Evolutionary conservation across 2,797 vertebrate species (phyloP), one percentile per base, ranked within the genome.

Genomic region (Chromis chromis): DNA sequence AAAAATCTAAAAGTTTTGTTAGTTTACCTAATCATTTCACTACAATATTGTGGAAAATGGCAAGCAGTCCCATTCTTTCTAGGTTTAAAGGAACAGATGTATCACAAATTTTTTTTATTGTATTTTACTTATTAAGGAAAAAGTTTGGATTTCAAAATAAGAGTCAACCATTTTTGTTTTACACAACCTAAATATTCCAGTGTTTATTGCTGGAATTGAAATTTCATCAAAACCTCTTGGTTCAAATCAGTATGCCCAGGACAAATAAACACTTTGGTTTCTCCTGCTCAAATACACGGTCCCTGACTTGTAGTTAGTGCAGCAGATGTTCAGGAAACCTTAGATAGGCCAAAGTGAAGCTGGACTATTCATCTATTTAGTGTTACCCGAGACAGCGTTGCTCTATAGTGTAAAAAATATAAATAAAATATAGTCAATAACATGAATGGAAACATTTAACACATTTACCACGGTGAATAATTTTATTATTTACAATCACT

Each of bases 241-340:
- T 63, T 3, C 6, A 54, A 27, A 70, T 48, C 42, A 44, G 58
- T 44, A 31, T 31, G 9, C 9, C 31, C 31, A 63, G 64, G 31
- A 73, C 53, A 60, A 65, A 65, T 63, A 55, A 62, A 83, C 28
- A 42, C 65, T 27, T 50, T 69, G 59, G 69, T 73, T 55, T 64
- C 17, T 68, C 44, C 73, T 54, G 65, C 54, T 72, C n/a, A 70
- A 65, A 82, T 4, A 39, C 14, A 42, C 11, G 21, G 61, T 53
- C 22, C 77, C 56, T 60, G 49, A 74, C 68, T 80, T 80, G 61
- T 70, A 49, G 70, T 71, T 52, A 72, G 68, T 33, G 49, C 74
- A 86, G 59, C 85, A 85, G 78, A 88, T 89, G 85, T 88, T 82
- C 76, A 87, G 76, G 85, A 86, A 86, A 80, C 76, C 19, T 16